phyloP scores from a whole-genome alignment of 2,113 vertebrate genomes.

The Nesoenas mayeri region DNA sequence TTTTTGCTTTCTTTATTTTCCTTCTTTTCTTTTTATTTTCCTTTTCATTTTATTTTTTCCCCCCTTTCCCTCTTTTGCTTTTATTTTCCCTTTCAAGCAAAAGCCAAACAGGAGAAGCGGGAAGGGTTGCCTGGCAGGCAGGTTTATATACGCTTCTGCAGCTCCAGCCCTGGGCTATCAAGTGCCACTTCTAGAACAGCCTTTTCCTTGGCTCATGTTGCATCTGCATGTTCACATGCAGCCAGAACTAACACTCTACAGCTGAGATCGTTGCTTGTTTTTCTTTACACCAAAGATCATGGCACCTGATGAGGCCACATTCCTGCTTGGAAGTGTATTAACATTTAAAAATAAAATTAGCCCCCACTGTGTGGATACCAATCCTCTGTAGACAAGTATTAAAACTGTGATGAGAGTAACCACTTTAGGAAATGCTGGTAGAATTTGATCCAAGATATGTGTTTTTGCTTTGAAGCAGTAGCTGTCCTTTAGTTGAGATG shows the following conservation, averaged over 20 bases:
- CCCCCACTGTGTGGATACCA: not conserved
- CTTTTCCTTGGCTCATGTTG: not conserved
- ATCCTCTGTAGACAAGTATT: not conserved
- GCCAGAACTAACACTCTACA: constrained; percentile 5
- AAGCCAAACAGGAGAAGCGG: not conserved
- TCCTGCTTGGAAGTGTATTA: not conserved
- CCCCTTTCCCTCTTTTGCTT: not conserved
- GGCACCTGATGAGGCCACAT: not conserved
- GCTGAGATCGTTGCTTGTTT: not conserved
- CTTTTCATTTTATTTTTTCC: no score
- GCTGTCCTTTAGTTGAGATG: constrained; percentile 51
- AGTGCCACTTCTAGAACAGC: constrained; percentile 30
- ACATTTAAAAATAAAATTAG: not conserved
- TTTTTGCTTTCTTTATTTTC: no score
- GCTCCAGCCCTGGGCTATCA: constrained; percentile 29
- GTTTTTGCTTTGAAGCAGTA: constrained; percentile 30
- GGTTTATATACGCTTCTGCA: not conserved
- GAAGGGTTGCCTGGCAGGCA: constrained; percentile 13
- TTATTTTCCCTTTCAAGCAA: not conserved
- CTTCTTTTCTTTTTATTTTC: not conserved
- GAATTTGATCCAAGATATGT: constrained; percentile 44
- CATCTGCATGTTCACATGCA: constrained; percentile 17
- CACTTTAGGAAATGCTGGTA: constrained; percentile 15
- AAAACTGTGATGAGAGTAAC: not conserved
- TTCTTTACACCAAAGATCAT: not conserved